Base-by-base conservation (phyloP, 2,113 vertebrate genomes). In the Chloropsis hardwickii region DNA sequence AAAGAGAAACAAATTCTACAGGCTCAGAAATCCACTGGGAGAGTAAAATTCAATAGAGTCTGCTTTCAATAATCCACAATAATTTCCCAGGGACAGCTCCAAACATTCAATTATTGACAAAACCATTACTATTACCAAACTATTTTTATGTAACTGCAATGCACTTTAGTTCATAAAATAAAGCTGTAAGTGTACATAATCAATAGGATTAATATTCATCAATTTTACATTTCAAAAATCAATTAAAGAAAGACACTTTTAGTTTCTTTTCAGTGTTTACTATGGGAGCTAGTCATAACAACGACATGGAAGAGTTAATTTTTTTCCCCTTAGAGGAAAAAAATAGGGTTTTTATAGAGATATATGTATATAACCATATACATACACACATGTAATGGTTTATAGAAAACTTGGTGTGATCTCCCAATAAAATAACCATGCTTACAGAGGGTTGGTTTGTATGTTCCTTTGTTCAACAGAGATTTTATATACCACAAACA, bases 311-410 rank as follows among this genome's bases (percentile, higher is more conserved):
- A 66, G 4, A 35, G 4, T 6, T 61, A 16, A 2, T 57, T 61
- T 35, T 17, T 56, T 84, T 74, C 66, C 9, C 10, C 19, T 44
- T 53, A 12, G 20, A 51, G 13, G 12, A 50, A 82, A 56, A 37
- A 17, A 20, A 15, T 44, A 2, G 0, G 9, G 16, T 37, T 39
- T 24, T 6, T 33, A 14, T 2, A 11, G 1, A 39, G 22, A 56
- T 22, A 24, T 29, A 12, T 12, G 7, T 2, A 20, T 5, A 44
- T 7, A 27, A 11, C 31, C 1, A 35, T 3, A 29, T 4, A 20
- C 4, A 22, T 5, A 20, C 5, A 42, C 3, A 31, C 19, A 18
- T 21, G 4, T 12, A 85, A 57, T 10, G 1, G 2, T 47, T 81
- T 47, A 51, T 11, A 62, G 31, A 72, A 66, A 71, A 79, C 5